Evolutionary conservation across 2,113 vertebrate species (phyloP), one percentile per base, ranked within the genome.

Genomic region (Hoplias malabaricus): DNA sequence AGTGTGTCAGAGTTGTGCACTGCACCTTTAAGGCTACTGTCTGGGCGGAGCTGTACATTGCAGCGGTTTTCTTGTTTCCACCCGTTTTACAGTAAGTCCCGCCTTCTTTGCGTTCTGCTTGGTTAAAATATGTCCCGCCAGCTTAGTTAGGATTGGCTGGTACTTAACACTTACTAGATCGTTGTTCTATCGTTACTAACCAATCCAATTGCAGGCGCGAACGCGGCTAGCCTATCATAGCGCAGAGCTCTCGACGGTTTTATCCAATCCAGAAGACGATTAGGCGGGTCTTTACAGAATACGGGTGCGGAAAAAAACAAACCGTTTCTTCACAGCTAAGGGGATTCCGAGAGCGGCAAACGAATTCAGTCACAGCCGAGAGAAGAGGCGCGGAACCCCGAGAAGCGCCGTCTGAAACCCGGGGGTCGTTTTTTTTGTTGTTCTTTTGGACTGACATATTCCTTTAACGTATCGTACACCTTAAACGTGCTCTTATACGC

Each of bases 21-120:
- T 93, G 90, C 84, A 84, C 87, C 92, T 93, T 93, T 93, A 93
- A 93, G 89, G 86, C 88, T 87, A 86, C 85, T 87, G 90, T 89
- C 86, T 38, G 69, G 33, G 74, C 16, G 48, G 80, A 73, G 73
- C 48, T 63, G 75, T 75, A 83, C 54, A 84, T 80, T 79, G 84
- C 86, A 86, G 88, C 84, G 82, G 48, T 53, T 53, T 48, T 48
- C 12, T 19, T 48, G 14, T 48, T 19, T 48, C 43, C 43, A 48
- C 43, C 43, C 43, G 43, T 48, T 48, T 48, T 48, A 14, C 43
- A 1, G 4, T 6, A 48, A n/a, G 2, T 23, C 48, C 48, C 48
- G 48, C 48, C 48, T 53, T 21, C 8, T 3, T 7, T 53, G 1
- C 3, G 1, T 7, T 10, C 6, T 53, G n/a, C n/a, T 53, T 53